Conservation (phyloP, 2,113 vertebrate species). For the Perccottus glenii region DNA sequence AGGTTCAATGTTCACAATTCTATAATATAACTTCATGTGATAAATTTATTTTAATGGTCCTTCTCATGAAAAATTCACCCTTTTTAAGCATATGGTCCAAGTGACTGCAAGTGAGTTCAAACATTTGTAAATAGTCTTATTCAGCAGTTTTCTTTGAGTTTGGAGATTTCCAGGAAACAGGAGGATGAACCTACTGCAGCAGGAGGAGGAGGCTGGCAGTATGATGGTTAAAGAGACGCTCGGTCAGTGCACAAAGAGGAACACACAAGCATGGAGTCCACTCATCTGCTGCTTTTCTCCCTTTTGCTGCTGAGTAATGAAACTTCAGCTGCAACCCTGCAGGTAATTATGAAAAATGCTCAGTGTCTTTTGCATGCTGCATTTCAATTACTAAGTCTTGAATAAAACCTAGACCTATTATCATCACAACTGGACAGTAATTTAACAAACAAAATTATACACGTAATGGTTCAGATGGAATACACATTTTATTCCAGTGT, state of each 20-base stretch:
- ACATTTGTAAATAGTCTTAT: neutral
- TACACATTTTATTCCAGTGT: neutral
- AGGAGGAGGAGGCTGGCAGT: slow-evolving; percentile 2
- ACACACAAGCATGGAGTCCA: slow-evolving; percentile 33
- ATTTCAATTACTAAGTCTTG: too few species aligned
- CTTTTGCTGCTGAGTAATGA: slow-evolving; percentile 22
- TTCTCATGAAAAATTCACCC: too few species aligned
- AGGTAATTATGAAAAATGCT: slow-evolving; percentile 35
- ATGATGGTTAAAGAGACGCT: slow-evolving; percentile 17
- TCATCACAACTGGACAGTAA: too few species aligned
- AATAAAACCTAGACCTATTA: too few species aligned
- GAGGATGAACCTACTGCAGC: neutral
- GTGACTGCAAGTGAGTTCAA: neutral
- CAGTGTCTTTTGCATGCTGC: too few species aligned
- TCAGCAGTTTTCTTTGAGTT: slow-evolving; percentile 31
- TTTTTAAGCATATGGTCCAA: neutral
- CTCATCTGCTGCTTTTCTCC: slow-evolving; percentile 23
- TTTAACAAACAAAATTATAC: too few species aligned
- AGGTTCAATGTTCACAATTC: too few species aligned
- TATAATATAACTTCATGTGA: too few species aligned
- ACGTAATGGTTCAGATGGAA: too few species aligned
- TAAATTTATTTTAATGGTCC: too few species aligned
- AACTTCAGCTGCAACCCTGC: neutral
- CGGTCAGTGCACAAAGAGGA: neutral
- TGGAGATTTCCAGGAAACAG: slow-evolving; percentile 36